Base-by-base conservation (phyloP, 2,888 invertebrate genomes). In the Stenolophus ochropezus region DNA sequence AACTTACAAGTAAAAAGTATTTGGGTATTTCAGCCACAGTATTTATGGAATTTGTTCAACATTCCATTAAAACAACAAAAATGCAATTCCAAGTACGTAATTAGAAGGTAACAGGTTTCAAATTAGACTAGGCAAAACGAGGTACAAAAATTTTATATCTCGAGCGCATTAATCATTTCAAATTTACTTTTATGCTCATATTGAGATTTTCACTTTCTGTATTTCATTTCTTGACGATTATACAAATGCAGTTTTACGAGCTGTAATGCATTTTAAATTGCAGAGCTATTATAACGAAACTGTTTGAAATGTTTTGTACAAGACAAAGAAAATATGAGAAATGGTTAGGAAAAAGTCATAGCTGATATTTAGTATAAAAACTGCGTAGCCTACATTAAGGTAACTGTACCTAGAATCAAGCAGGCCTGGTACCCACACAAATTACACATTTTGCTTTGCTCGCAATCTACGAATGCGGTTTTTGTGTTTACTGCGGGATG, bases 241-340 rank as follows among this genome's bases (percentile, higher is more conserved):
- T 11, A 69, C 6, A 33, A 42, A 8, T 69, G 18, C 69, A 42
- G 69, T 33, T 33, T 14, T 33, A 73, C 18, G 27, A 14, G 16
- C 11, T 47, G 33, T 69, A 69, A 69, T 33, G 65, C 33, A 69
- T 69, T 69, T 69, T 69, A 69, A 69, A 69, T 69, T 69, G 18
- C 65, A 69, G 18, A 6, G 11, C 16, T 69, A 69, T 69, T 69
- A 69, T 27, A 33, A 69, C 25, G 61, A 61, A 61, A 61, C 61
- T 42, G 33, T 42, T 42, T 42, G 33, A 42, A 42, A 42, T 42
- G 33, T 42, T 23, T 25, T 25, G 23, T 33, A 18, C 14, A 33
- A 69, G 27, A 69, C 65, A 69, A 69, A 69, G 65, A 69, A 69
- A 33, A 33, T 18, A 27, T 33, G 33, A 33, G 20, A 69, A 56